Conservation (phyloP, 2,797 vertebrate species). For the Gymnopithys bicolor region DNA sequence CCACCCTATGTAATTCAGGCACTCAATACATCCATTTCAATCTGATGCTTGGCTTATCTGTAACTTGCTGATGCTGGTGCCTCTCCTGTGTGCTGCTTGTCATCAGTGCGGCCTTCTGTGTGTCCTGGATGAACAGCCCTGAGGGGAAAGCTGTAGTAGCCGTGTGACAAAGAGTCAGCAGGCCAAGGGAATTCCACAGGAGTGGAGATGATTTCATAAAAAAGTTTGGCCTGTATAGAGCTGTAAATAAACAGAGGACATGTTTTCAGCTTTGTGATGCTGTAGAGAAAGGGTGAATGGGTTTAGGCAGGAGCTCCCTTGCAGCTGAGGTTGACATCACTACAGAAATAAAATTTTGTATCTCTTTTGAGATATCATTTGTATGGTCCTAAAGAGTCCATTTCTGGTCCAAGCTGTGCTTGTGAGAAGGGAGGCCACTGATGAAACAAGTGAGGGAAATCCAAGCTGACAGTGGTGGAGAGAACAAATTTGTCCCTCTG, state of each 20-base stretch:
- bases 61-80: not conserved
- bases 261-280: not conserved
- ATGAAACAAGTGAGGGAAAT: not conserved
- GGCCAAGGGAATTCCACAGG: not conserved
- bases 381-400: not conserved
- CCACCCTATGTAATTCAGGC: not conserved
- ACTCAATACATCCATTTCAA: not conserved
- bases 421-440: not conserved
- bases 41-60: not conserved
- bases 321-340: not conserved
- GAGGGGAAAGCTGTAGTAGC: not conserved
- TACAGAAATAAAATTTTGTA: not conserved
- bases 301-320: not conserved
- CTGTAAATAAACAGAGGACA: not conserved
- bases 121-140: not conserved
- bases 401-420: not conserved
- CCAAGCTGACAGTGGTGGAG: not conserved
- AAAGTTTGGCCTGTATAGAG: not conserved
- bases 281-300: not conserved
- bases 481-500: not conserved
- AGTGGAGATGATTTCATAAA: not conserved
- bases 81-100: not conserved
- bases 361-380: not conserved
- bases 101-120: not conserved
- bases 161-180: not conserved